Base-by-base conservation (phyloP, 1,140 invertebrate species). In the Pachyrhynchus sulphureomaculatus region DNA sequence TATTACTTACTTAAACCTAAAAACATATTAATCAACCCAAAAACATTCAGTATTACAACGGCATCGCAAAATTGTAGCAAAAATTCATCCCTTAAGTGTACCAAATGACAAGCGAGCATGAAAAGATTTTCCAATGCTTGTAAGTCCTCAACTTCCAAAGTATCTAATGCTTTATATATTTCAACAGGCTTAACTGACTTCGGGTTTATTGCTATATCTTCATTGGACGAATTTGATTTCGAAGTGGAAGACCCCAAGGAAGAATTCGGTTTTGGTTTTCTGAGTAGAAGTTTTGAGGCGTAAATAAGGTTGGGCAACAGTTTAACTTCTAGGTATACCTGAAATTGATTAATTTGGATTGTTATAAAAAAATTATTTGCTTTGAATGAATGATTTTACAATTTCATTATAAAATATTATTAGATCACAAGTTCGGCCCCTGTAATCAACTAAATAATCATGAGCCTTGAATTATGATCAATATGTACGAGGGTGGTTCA, bases 41-140 rank as follows among this genome's bases (percentile, higher is more conserved):
- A 78, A 2, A 82, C 84, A 48, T 84, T 82, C 18, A 89, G 77
- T 26, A 89, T 82, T n/a, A 82, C 82, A 21, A 91, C 78, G 1
- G 88, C 84, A 59, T 91, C 86, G 69, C 89, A 92, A 69, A 92
- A 87, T 68, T 93, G 90, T 0, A 81, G 80, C 0, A 91, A 80
- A 72, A 89, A 92, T 51, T 84, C 81, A 20, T 86, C 81, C 24
- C 86, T 82, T 10, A 82, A 74, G 67, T 91, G 84, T 49, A 90
- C 84, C 55, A 93, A 74, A 77, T 89, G 84, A 52, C 85, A 84
- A 20, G 90, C 82, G 32, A 92, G 73, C 54, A 90, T 80, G 68
- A 86, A 81, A 56, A 89, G 79, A 26, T 84, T 81, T 64, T 85
- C 84, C 5, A 90, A 76, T 0, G 88, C 85, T 69, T 82, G 78